Evolutionary conservation across 1,140 invertebrate species (phyloP).

Genomic region (Brachionus asplanchnoidis): DNA sequence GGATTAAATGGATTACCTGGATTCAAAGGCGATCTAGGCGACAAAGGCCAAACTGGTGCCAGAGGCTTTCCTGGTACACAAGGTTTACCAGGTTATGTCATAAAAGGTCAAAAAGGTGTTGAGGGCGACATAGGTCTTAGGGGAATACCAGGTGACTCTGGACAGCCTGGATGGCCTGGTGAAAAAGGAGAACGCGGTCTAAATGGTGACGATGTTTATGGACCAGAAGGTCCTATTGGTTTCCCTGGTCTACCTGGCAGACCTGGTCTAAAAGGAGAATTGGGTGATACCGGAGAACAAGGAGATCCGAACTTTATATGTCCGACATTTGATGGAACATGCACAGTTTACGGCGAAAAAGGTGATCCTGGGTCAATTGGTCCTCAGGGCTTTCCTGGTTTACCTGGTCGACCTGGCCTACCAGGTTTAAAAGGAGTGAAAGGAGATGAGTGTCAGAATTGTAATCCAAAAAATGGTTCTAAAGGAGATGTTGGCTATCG

Average conservation of each 20-base stretch:
- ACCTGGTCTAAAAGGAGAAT: not conserved
- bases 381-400: not conserved
- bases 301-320: constrained; percentile 34
- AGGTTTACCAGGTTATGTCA: not conserved
- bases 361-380: not conserved
- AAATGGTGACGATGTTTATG: not conserved
- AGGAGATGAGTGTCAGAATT: constrained; percentile 38
- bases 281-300: not conserved
- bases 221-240: constrained; percentile 21
- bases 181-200: not conserved
- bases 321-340: not conserved
- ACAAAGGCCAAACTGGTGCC: constrained; percentile 7
- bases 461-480: not conserved
- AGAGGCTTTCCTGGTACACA: constrained; percentile 24
- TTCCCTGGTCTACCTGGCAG: not conserved
- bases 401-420: not conserved
- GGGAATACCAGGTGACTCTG: not conserved
- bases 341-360: not conserved
- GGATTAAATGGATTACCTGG: not conserved
- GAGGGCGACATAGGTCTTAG: not conserved
- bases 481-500: constrained; percentile 11
- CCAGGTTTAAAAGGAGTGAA: not conserved
- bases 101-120: constrained; percentile 11
- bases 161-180: constrained; percentile 2
- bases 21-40: not conserved